Evolutionary conservation across 37 sponge, comb jelly and placozoan species (phyloP).

Genomic region (Crambe crambe): DNA sequence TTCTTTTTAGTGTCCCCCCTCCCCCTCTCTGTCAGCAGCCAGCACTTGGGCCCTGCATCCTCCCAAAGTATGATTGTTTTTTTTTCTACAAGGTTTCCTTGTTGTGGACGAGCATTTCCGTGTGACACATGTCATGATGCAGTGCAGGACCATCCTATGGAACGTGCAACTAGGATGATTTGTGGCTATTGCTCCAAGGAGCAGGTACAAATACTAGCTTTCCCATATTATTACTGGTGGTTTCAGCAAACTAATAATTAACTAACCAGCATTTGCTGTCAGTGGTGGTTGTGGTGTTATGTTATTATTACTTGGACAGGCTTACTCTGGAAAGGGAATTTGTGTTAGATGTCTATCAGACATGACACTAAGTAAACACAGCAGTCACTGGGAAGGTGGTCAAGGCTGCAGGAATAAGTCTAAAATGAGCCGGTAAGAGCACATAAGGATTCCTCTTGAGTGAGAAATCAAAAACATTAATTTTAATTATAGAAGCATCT

Average conservation of each 20-base stretch:
- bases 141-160: constrained; percentile 68
- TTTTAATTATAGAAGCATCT: no score
- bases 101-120: constrained; percentile 81
- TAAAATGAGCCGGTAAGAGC: constrained; percentile 71
- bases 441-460: no score
- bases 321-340: constrained; percentile 37
- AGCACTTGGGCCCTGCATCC: background rate
- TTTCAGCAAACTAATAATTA: background rate
- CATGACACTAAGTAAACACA: constrained; percentile 12
- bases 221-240: no score
- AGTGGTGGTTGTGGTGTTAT: background rate
- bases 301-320: constrained; percentile 11
- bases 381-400: constrained; percentile 83
- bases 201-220: constrained; percentile 72
- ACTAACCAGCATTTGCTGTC: no score
- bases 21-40: background rate
- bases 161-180: constrained; percentile 85
- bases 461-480: no score
- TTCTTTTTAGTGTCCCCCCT: background rate
- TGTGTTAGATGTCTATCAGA: constrained; percentile 66
- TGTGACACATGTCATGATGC: constrained; percentile 87
- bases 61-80: no score
- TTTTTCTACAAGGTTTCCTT: constrained; percentile 56
- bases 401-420: constrained; percentile 73
- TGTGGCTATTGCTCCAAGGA: constrained; percentile 83